phyloP scores from a whole-genome alignment of 92 coral and sea anemone genomes.

The Palythoa grandiflora region DNA sequence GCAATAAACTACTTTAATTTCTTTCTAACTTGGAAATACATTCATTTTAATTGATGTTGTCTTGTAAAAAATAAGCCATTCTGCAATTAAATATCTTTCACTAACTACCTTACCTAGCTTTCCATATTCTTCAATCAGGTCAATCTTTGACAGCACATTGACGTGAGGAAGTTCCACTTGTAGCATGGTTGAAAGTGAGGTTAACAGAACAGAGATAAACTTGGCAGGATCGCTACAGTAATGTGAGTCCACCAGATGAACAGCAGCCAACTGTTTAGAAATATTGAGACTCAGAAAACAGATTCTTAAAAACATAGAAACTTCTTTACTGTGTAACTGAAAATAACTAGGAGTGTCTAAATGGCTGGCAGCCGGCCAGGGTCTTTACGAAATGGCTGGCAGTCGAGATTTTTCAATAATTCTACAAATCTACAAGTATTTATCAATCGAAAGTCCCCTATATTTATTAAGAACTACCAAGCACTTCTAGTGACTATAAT shows the following conservation, averaged over 20 bases:
- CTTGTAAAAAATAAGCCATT: too few species aligned
- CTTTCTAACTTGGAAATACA: not conserved
- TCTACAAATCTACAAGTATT: too few species aligned
- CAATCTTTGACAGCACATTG: conserved; percentile 95
- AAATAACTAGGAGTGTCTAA: too few species aligned
- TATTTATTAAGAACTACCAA: too few species aligned
- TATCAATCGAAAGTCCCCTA: too few species aligned
- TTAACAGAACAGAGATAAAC: conserved; percentile 93
- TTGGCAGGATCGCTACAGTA: conserved; percentile 98
- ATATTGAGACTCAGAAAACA: not conserved
- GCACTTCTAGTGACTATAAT: too few species aligned
- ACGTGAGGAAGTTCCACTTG: conserved; percentile 96
- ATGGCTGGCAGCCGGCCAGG: too few species aligned
- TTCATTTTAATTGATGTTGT: too few species aligned
- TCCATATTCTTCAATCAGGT: conserved; percentile 94
- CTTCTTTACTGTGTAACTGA: too few species aligned
- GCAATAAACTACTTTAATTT: not conserved
- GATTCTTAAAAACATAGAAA: too few species aligned
- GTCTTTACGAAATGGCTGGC: too few species aligned
- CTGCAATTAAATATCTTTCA: not conserved
- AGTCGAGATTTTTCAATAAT: too few species aligned
- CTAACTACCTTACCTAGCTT: conserved; percentile 75
- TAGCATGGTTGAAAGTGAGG: conserved; percentile 95
- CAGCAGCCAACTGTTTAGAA: conserved; percentile 83
- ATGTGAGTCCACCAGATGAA: conserved; percentile 98